phyloP scores from a whole-genome alignment of 2,113 vertebrate species.

The Lethenteron camtschaticum region DNA sequence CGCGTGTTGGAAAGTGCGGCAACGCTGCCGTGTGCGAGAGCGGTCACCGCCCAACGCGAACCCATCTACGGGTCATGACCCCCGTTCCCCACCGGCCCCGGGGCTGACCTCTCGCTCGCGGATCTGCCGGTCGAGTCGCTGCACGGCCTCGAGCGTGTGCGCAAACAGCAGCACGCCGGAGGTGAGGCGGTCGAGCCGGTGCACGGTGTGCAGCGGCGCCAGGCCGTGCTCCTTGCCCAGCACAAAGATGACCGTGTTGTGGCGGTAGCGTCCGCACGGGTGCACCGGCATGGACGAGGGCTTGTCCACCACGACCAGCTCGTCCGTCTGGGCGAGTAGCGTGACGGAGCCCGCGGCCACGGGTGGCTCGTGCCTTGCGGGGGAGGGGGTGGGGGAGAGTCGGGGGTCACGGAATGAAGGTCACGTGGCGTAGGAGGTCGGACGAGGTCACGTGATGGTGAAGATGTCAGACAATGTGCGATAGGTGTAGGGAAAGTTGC shows the following conservation, averaged over 20 bases:
- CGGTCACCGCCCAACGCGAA: too few species aligned
- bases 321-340: constrained; percentile 44
- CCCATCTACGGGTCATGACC: too few species aligned
- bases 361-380: constrained; percentile 59
- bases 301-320: constrained; percentile 75
- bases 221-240: constrained; percentile 66
- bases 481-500: too few species aligned
- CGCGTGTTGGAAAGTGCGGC: background rate
- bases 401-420: too few species aligned
- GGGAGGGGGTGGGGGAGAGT: too few species aligned
- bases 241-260: constrained; percentile 92
- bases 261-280: constrained; percentile 73
- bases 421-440: too few species aligned
- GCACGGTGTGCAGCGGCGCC: constrained; percentile 56
- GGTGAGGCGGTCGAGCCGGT: constrained; percentile 74
- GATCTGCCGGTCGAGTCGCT: constrained; percentile 71
- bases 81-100: background rate
- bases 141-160: constrained; percentile 41
- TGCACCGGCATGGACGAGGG: constrained; percentile 82
- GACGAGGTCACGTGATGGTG: too few species aligned
- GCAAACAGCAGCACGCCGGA: constrained; percentile 87
- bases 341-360: constrained; percentile 41
- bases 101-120: constrained; percentile 56
- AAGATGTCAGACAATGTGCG: too few species aligned
- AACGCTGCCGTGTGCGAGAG: too few species aligned